A percentile compares a stretch with the other conserved stretches of the same genome.
Conservation (phyloP, 2,888 invertebrate genomes). For the Phengaris arion region DNA sequence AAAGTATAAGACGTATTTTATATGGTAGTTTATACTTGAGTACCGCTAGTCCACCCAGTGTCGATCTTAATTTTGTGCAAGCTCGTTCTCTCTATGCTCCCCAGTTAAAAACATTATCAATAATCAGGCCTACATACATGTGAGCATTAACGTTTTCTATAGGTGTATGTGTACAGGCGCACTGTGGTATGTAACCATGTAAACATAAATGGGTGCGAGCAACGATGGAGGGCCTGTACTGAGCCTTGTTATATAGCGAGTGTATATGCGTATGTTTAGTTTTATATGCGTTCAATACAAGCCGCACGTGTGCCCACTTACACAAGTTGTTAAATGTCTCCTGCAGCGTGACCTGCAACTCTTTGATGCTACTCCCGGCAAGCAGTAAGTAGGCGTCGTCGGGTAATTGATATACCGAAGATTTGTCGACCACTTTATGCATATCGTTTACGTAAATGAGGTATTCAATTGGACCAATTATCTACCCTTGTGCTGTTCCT, state of each 20-base stretch:
- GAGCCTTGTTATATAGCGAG: background rate
- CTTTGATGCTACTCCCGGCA: too few species aligned
- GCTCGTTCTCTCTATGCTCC: too few species aligned
- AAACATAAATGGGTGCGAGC: too few species aligned
- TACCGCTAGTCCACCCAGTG: too few species aligned
- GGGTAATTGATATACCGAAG: too few species aligned
- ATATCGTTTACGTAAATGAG: background rate
- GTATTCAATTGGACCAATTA: background rate
- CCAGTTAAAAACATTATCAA: background rate
- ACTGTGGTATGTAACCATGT: background rate
- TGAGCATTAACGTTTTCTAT: background rate
- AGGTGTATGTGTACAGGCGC: too few species aligned
- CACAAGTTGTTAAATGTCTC: background rate
- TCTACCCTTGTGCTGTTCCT: background rate
- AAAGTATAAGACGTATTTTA: too few species aligned
- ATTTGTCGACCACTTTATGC: background rate
- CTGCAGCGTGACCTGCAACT: too few species aligned
- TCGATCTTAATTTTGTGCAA: too few species aligned
- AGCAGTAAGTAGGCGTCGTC: too few species aligned
- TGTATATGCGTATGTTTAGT: background rate
- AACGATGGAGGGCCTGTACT: background rate
- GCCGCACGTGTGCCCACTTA: background rate
- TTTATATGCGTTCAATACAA: background rate
- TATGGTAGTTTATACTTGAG: too few species aligned
- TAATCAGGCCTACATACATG: background rate